Conservation (phyloP, 2,797 vertebrate species). For the Adrianichthys oophorus region DNA sequence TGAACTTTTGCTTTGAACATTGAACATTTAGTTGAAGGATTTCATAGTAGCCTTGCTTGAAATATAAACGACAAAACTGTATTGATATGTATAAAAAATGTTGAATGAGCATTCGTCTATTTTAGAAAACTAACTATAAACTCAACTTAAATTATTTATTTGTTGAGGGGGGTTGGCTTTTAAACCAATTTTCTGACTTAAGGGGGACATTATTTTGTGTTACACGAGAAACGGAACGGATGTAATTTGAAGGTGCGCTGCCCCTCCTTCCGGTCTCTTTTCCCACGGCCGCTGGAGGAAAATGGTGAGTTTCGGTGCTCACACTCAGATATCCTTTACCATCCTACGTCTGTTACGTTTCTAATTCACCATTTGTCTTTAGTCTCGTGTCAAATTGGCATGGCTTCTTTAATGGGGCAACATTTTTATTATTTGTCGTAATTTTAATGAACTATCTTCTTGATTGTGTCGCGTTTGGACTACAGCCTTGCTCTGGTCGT, state of each 20-base stretch:
- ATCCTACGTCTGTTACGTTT: constrained; percentile 56
- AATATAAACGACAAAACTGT: too few species aligned
- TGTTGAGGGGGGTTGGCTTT: too few species aligned
- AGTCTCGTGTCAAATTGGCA: not conserved
- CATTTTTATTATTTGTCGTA: too few species aligned
- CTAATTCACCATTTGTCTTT: not conserved
- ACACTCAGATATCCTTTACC: constrained; percentile 63
- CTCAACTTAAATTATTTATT: too few species aligned
- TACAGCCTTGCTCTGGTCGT: too few species aligned
- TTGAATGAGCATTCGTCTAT: too few species aligned
- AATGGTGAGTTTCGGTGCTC: constrained; percentile 77
- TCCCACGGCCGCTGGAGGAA: constrained; percentile 72
- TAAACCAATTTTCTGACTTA: too few species aligned
- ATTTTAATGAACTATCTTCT: not conserved
- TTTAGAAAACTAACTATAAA: too few species aligned
- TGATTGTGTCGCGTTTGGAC: not conserved
- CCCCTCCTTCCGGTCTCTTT: constrained; percentile 76
- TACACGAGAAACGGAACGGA: constrained; percentile 62
- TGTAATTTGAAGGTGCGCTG: constrained; percentile 61
- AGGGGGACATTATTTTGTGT: constrained; percentile 44
- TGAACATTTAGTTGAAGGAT: too few species aligned
- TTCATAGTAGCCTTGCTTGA: too few species aligned
- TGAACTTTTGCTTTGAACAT: too few species aligned
- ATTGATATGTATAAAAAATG: too few species aligned
- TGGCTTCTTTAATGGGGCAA: not conserved